Evolutionary conservation across 2,888 invertebrate genomes (phyloP).

Genomic region (Antheraea yamamai): DNA sequence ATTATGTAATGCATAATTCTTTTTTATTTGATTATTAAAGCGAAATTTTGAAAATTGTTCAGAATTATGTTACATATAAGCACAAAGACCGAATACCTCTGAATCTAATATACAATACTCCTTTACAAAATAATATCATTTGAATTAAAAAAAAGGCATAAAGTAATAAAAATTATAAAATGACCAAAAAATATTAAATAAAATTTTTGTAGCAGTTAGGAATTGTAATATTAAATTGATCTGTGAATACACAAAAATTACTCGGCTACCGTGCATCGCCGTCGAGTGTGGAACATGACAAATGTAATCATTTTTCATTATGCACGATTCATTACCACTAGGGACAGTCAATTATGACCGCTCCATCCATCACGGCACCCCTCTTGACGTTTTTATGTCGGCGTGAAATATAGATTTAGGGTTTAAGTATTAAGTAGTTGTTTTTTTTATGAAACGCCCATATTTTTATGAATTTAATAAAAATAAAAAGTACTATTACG

Average conservation of each 20-base stretch:
- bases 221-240: too few species aligned
- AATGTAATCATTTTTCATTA: conserved; percentile 76
- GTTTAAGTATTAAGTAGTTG: neutral
- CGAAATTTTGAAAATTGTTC: too few species aligned
- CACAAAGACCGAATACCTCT: too few species aligned
- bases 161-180: too few species aligned
- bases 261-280: conserved; percentile 44
- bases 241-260: neutral
- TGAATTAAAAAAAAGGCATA: too few species aligned
- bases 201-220: too few species aligned
- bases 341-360: conserved; percentile 74
- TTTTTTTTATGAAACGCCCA: neutral
- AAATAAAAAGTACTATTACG: neutral
- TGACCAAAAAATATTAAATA: too few species aligned
- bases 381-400: conserved; percentile 4
- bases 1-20: too few species aligned
- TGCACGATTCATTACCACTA: conserved; percentile 77
- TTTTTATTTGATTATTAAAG: too few species aligned
- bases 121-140: too few species aligned
- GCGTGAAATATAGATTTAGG: neutral
- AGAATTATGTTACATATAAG: too few species aligned
- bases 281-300: neutral
- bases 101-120: too few species aligned
- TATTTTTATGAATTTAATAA: neutral
- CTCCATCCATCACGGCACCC: conserved; percentile 73